Conservation (phyloP, 2,113 vertebrate species). For the Myodes glareolus region DNA sequence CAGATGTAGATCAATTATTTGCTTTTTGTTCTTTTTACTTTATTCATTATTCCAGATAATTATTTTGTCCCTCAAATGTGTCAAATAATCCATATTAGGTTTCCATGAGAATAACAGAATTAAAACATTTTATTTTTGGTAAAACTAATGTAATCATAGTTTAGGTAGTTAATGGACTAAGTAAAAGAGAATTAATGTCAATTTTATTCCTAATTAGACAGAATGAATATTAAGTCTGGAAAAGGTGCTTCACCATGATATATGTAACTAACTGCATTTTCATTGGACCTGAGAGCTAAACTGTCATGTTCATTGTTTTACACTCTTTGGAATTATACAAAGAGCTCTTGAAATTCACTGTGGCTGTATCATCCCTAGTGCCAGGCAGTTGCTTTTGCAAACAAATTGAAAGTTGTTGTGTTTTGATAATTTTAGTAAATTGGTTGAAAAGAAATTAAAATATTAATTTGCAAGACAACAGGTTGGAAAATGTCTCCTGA, state of each 20-base stretch:
- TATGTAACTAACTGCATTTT: not conserved
- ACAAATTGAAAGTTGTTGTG: not conserved
- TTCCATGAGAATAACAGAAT: not conserved
- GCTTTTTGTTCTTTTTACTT: slow-evolving; percentile 5
- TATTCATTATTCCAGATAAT: not conserved
- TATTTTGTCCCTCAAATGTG: slow-evolving; percentile 8
- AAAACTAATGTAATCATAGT: not conserved
- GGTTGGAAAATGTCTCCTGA: not conserved
- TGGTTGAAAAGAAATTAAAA: slow-evolving; percentile 52
- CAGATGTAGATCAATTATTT: not conserved
- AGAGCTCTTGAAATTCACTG: not conserved
- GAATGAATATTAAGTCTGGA: not conserved
- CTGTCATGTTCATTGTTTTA: not conserved
- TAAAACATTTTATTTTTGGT: not conserved
- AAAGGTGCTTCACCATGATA: not conserved
- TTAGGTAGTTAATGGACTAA: slow-evolving; percentile 17
- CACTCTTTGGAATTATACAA: not conserved
- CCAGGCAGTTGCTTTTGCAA: slow-evolving; percentile 7
- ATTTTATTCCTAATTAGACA: not conserved
- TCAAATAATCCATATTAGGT: slow-evolving; percentile 34
- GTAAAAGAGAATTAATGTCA: slow-evolving; percentile 26
- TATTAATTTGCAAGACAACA: slow-evolving; percentile 53
- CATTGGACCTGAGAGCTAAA: not conserved
- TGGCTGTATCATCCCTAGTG: not conserved
- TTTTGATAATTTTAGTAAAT: slow-evolving; percentile 46